Evolutionary conservation across 2,888 invertebrate genomes (phyloP), one percentile per base, ranked within the genome.

Genomic region (Nomada hirtipes): DNA sequence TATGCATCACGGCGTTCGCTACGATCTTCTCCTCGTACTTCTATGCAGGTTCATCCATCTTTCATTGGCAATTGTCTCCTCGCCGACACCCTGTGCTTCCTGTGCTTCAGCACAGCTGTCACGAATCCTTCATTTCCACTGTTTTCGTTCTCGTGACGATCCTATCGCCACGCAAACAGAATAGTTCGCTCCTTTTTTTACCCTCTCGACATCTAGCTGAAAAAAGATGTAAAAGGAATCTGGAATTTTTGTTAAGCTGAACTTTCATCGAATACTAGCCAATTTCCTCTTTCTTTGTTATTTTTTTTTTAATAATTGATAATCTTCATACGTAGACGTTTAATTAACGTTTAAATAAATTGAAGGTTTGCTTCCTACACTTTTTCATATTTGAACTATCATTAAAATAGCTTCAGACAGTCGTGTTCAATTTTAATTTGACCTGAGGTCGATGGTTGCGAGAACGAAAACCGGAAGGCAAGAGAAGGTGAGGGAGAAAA

Each of bases 81-180:
- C 72, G 71, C 70, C 68, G 73, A 72, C 76, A 81, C 74, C 64
- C 75, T 69, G 64, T 79, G 75, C 82, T 83, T 83, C 50, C 68
- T 67, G 83, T 83, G 83, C 78, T 79, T 82, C 63, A 75, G 82
- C 83, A 83, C 83, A 83, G 83, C 82, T 70, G 73, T 73, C 70
- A 63, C 70, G 80, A 71, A 44, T 71, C 67, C 23, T 59, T 76
- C 67, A 68, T 71, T 68, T 67, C 68, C 71, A 53, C 50, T 47
- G 26, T 63, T 53, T 20, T 67, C 79, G 69, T 75, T 59, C 81
- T 67, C 67, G 70, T 23, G 57, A 67, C 61, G 47, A 55, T 42
- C 2, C 23, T 64, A 26, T 7, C 11, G 20, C 50, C 13, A 10
- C n/a, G 0, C n/a, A 13, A 36, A 36, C 1, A 9, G 20, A 52